Percentiles rank a stretch among this genome's conserved stretches.
Evolutionary conservation across 2,113 vertebrate species (phyloP).

Genomic region (Cyphomyrus plagiostoma): DNA sequence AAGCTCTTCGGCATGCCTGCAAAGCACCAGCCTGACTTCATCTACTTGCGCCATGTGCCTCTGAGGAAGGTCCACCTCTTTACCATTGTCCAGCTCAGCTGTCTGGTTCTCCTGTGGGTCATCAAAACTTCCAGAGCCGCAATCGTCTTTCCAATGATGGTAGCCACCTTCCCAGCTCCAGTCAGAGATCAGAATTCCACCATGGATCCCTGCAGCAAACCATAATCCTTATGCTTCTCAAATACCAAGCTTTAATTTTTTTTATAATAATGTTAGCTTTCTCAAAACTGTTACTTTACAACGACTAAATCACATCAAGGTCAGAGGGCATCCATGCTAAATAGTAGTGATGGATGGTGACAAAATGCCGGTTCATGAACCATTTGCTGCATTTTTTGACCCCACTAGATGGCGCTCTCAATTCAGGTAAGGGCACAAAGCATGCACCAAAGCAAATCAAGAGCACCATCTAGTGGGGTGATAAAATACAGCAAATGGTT

Average conservation of each 20-base stretch:
- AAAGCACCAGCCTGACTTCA: constrained; percentile 98
- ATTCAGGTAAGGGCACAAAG: background rate
- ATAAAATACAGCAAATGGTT: background rate
- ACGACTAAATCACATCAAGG: background rate
- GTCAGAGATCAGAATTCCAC: background rate
- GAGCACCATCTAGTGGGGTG: background rate
- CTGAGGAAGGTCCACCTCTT: constrained; percentile 96
- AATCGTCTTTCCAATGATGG: constrained; percentile 99
- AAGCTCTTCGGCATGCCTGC: constrained; percentile 92
- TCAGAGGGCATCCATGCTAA: background rate
- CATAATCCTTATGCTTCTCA: background rate
- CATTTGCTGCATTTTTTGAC: background rate
- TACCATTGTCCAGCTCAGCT: constrained; percentile 88
- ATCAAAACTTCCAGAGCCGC: constrained; percentile 94
- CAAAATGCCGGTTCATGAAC: background rate
- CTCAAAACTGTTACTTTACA: background rate
- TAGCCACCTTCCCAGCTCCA: constrained; percentile 41
- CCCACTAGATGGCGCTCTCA: background rate
- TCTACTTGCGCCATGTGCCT: constrained; percentile 94
- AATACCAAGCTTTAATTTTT: background rate
- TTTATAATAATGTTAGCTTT: background rate
- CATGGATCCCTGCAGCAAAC: background rate
- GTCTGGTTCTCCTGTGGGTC: constrained; percentile 86
- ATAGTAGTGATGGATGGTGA: background rate
- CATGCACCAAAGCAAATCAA: background rate